Base-by-base conservation (phyloP, 2,797 vertebrate species). In the Peromyscus attwateri region DNA sequence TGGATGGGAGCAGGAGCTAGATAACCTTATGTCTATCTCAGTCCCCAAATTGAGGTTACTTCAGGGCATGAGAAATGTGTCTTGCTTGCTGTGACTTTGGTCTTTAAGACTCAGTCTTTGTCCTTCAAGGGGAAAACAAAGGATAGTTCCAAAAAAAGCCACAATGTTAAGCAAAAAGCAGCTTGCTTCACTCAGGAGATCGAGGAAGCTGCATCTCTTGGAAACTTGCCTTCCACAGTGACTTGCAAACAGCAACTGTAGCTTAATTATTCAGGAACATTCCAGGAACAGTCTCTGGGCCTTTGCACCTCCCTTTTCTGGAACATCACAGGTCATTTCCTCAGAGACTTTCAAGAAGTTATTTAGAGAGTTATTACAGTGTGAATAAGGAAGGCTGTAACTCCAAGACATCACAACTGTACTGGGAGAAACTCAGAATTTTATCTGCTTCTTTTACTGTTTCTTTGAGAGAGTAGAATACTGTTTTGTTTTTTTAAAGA, bases 251-350 rank as follows among this genome's bases (percentile, higher is more conserved):
- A 85, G 85, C 77, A 76, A 66, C 71, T 49, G 31, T 96, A 77
- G 93, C 73, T 95, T 66, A 91, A 95, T 94, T 94, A 91, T 83
- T 94, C 66, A 91, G 71, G 60, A 43, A 96, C 66, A 34, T 49
- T 92, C 57, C 64, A 34, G 95, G 89, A 85, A 80, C 49, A 29
- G 71, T 40, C 88, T 13, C 34, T 73, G 83, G 23, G 84, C 57
- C 70, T 89, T 49, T 87, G 91, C 23, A n/a, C 46, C 79, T 92
- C 31, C 43, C 60, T 88, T 60, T 94, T 46, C 95, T 62, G 77
- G 76, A 68, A 71, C 52, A 75, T 81, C 17, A 43, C 49, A 77
- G 40, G 73, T 87, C 52, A 71, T 75, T 82, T 87, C 31, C 81
- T n/a, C 52, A 14, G 90, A 9, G 27, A 92, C 66, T 52, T 90